phyloP scores from a whole-genome alignment of 2,797 vertebrate species.

The Pantherophis alleghaniensis region DNA sequence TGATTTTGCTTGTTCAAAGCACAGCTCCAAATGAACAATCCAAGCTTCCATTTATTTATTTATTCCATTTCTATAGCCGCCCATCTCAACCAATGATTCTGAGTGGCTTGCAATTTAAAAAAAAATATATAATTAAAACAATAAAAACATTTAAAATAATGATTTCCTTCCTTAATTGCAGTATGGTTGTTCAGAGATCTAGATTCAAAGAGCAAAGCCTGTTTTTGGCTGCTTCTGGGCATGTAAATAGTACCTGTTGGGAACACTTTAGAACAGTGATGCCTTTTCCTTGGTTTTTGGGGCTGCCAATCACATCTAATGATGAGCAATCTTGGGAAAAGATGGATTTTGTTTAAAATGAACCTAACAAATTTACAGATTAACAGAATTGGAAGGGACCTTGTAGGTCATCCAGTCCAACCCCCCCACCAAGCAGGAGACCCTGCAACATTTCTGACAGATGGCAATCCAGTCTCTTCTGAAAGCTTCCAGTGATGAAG shows the following conservation, averaged over 20 bases:
- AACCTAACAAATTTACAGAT: background rate
- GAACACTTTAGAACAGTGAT: background rate
- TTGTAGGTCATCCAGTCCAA: too few relatives aligned
- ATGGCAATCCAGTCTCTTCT: too few relatives aligned
- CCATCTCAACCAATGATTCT: background rate
- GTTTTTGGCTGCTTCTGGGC: background rate
- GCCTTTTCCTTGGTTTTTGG: background rate
- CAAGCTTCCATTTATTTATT: background rate
- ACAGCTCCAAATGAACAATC: conserved; percentile 16
- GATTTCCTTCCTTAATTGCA: background rate
- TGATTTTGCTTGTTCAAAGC: conserved; percentile 9
- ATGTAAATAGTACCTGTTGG: background rate
- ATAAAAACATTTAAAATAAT: background rate
- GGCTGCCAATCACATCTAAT: too few relatives aligned
- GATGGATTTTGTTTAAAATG: background rate
- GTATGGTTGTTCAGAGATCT: background rate
- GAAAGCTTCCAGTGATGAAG: too few relatives aligned
- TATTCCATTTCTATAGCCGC: background rate
- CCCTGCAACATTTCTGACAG: too few relatives aligned
- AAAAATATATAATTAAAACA: background rate
- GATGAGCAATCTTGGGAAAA: background rate
- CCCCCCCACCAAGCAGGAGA: too few relatives aligned
- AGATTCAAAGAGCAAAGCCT: background rate
- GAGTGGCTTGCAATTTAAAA: background rate
- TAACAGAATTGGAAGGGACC: too few relatives aligned